A percentile compares a stretch with the other conserved stretches of the same genome.
These are phyloP conservation scores for Polylopha cassiicola DNA, from an alignment of 2,888 invertebrate species.

Conservation along the genomic window DNA sequence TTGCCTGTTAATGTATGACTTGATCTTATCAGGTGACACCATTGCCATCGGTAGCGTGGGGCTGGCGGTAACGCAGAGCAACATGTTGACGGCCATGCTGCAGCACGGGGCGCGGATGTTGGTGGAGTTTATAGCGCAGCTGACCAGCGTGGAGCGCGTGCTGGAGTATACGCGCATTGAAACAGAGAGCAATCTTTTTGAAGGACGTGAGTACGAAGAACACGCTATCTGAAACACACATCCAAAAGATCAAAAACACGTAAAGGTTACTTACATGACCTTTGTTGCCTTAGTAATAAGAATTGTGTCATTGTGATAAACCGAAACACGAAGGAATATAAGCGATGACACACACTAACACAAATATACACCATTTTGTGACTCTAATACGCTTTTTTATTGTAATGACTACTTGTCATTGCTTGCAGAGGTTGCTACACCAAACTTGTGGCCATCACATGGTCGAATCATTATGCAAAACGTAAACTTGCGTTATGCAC, in stretches of 20 bases:
- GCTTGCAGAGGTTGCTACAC: slow-evolving; percentile 66
- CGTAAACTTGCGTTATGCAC: slow-evolving; percentile 79
- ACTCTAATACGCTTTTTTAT: background rate
- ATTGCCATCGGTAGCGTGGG: slow-evolving; percentile 79
- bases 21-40: slow-evolving; percentile 37
- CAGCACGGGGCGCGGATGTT: slow-evolving; percentile 91
- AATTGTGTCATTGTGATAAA: too few relatives aligned
- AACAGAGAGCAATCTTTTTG: slow-evolving; percentile 74
- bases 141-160: slow-evolving; percentile 90
- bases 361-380: too few relatives aligned
- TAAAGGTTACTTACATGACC: too few relatives aligned
- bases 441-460: slow-evolving; percentile 78
- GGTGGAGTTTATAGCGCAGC: slow-evolving; percentile 86
- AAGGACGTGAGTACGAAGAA: slow-evolving; percentile 53
- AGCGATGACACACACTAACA: too few relatives aligned
- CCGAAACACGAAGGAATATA: too few relatives aligned
- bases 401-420: background rate
- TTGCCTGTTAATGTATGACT: background rate
- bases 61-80: slow-evolving; percentile 81
- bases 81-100: slow-evolving; percentile 77
- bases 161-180: slow-evolving; percentile 86
- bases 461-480: slow-evolving; percentile 79
- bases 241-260: too few relatives aligned
- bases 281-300: too few relatives aligned
- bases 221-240: slow-evolving; percentile 1